Evolutionary conservation across 2,797 vertebrate species (phyloP).

Genomic region (Anabas testudineus): DNA sequence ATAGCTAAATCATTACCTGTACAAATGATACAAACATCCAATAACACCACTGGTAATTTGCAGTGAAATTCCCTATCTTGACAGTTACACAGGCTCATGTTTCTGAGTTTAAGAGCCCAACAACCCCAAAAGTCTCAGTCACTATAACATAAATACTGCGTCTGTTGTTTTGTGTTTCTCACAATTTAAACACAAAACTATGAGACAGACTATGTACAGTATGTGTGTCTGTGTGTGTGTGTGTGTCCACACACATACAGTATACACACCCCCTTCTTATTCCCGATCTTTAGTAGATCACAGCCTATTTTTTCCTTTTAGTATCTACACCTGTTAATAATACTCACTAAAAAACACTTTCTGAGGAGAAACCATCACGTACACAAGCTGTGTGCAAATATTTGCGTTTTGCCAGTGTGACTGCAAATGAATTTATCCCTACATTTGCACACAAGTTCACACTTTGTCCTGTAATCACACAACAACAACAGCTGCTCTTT

Average conservation of each 20-base stretch:
- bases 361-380: conserved; percentile 28
- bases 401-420: conserved; percentile 36
- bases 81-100: conserved; percentile 32
- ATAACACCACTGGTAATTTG: conserved; percentile 53
- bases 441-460: conserved; percentile 31
- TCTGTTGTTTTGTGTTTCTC: conserved; percentile 15
- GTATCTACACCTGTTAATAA: conserved; percentile 30
- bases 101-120: conserved; percentile 32
- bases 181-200: too few relatives aligned
- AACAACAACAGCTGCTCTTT: conserved; percentile 47
- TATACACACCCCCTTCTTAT: conserved; percentile 26
- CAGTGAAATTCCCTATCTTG: conserved; percentile 38
- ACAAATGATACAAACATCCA: conserved; percentile 48
- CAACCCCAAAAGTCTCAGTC: conserved; percentile 24
- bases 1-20: conserved; percentile 68
- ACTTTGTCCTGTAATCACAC: conserved; percentile 5
- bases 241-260: conserved; percentile 45
- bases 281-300: conserved; percentile 59
- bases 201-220: too few relatives aligned
- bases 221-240: too few relatives aligned
- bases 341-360: conserved; percentile 28
- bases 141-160: conserved; percentile 35
- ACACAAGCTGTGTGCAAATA: not conserved
- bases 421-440: conserved; percentile 45
- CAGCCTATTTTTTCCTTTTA: conserved; percentile 26